Percentiles rank a stretch among this genome's conserved stretches.
Conservation (phyloP, 2,113 vertebrate species). For the Spizaetus ornatus region DNA sequence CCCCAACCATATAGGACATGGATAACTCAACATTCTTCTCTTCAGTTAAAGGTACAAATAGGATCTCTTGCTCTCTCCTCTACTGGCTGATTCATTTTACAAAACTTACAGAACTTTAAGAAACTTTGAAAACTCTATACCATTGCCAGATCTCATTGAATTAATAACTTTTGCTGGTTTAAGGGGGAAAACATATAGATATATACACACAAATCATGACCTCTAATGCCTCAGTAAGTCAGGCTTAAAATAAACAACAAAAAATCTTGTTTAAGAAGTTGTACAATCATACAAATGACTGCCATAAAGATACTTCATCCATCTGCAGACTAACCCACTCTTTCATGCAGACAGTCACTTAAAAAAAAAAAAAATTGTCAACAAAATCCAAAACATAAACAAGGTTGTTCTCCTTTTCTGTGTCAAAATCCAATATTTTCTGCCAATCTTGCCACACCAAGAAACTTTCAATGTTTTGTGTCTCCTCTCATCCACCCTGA, state of each 20-base stretch:
- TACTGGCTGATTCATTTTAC: background rate
- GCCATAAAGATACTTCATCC: background rate
- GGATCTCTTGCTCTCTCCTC: background rate
- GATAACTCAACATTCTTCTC: background rate
- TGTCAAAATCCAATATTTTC: background rate
- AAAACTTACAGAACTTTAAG: background rate
- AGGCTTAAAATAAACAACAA: background rate
- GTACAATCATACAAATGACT: background rate
- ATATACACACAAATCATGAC: background rate
- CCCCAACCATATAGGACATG: accelerated
- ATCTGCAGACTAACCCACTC: background rate
- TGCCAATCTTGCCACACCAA: background rate
- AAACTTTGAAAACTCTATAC: background rate
- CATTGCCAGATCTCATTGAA: background rate
- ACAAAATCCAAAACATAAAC: background rate
- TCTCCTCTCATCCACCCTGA: background rate
- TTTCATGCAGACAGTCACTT: background rate
- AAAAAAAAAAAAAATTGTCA: background rate
- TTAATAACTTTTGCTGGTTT: background rate
- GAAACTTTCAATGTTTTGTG: background rate
- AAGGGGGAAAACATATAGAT: background rate
- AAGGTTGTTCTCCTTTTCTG: background rate
- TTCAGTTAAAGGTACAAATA: background rate
- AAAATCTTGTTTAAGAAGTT: background rate
- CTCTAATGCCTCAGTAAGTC: background rate